Base-by-base conservation (phyloP, 2,888 invertebrate genomes). In the Blastobasis lacticolella region DNA sequence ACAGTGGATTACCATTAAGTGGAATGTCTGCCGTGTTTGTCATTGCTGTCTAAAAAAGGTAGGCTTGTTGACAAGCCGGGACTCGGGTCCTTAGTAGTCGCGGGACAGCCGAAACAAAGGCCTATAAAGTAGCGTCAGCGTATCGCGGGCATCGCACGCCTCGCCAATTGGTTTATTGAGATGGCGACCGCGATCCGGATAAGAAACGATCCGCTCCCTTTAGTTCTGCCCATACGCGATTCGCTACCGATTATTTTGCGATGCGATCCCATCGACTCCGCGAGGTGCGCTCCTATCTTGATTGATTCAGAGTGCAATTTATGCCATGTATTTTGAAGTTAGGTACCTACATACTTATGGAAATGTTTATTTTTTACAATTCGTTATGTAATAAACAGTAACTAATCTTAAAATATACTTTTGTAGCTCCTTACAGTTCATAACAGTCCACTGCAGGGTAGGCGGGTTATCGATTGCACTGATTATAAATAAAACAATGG, bases 151-250 rank as follows among this genome's bases (percentile, higher is more conserved):
- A 66, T 67, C 66, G 64, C 59, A 59, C 59, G 65, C 71, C 69
- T 76, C 76, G 73, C 80, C 78, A 83, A 82, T 83, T 82, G 81
- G 78, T 81, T 83, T 82, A 83, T 82, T 80, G 82, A 76, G 78
- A 78, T 76, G 76, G 79, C 72, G 72, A 67, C 72, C 57, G 64
- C 71, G 70, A 68, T 71, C 69, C 61, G 60, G 67, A 67, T 67
- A 75, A 73, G 68, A 70, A 71, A 62, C 61, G 50, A 49, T 49
- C 48, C 52, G 55, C 57, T 60, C 67, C 63, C 52, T 64, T 62
- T 64, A 45, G 49, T 7, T 37, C 51, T 50, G 40, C 6, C 5
- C n/a, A 9, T n/a, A 9, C 9, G n/a, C 6, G 8, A 5, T 42
- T 9, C 9, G 10, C 5, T 42, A 5, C 10, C 5, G 10, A 9